Base-by-base conservation (phyloP, 2,113 vertebrate genomes). In the Bubo blakistoni region DNA sequence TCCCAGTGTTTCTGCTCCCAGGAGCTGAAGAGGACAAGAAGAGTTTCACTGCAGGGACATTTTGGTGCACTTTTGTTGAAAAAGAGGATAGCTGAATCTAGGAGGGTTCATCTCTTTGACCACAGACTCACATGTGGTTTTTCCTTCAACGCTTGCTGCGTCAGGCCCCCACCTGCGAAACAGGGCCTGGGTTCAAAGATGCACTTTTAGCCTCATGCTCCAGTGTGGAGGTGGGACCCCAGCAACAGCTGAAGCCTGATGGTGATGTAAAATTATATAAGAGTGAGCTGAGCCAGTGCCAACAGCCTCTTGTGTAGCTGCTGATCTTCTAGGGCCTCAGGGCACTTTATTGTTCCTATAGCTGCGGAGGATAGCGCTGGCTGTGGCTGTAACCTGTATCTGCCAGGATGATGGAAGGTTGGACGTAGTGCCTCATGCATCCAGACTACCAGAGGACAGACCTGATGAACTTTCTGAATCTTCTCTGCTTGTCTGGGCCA, bases 371-470 rank as follows among this genome's bases (percentile, higher is more conserved):
- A 6, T 27, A 5, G 15, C 34, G 26, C 12, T n/a, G 44, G 10
- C 0, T 1, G 47, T 36, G n/a, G 9, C 65, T 2, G 2, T 14
- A 22, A 54, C 25, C 40, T 44, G 6, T 58, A 18, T 38, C 69
- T 81, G 42, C 49, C 29, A 27, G 30, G 29, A 8, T 21, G 17
- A 18, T 44, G 55, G 49, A 59, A 69, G 4, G 47, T 5, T 5
- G 25, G 26, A 29, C 3, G 4, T 59, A 11, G 38, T 3, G 6
- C 0, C 1, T 13, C 32, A 38, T 5, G 7, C 16, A 13, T 29
- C n/a, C 30, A 58, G 66, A 34, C 20, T 34, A 11, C 11, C 38
- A 21, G 18, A 13, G 52, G 66, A 3, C 34, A 54, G 46, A 46
- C 36, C 55, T 49, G 22, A 8, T 30, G 38, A 76, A 62, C 30